These are phyloP conservation scores for Phortica variegata DNA, from an alignment of 1,140 invertebrate species.

Conservation along the genomic window DNA sequence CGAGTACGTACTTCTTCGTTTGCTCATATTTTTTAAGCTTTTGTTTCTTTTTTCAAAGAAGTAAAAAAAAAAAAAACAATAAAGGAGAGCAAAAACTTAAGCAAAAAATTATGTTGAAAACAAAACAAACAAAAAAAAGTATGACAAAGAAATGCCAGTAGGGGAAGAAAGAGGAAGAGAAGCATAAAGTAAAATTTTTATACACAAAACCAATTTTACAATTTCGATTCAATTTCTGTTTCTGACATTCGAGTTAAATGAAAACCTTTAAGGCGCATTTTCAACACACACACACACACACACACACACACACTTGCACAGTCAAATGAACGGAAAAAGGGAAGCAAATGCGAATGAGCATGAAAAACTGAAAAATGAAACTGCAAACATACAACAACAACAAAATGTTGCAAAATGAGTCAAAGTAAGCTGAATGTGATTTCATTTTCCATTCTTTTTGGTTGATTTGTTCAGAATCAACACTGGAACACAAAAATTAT, in stretches of 20 bases:
- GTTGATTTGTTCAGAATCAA: conserved; percentile 14
- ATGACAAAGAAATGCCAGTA: conserved; percentile 6
- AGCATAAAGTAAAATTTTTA: not conserved
- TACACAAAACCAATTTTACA: conserved; percentile 51
- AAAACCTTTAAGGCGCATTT: conserved; percentile 53
- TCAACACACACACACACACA: not conserved
- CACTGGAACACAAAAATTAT: conserved; percentile 2
- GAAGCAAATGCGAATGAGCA: too few relatives aligned
- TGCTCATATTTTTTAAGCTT: conserved; percentile 13
- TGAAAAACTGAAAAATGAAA: too few relatives aligned
- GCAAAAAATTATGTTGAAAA: too few relatives aligned
- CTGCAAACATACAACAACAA: too few relatives aligned
- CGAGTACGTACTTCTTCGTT: conserved; percentile 20
- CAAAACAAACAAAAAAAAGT: conserved; percentile 15
- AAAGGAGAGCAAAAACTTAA: conserved; percentile 7
- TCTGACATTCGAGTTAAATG: conserved; percentile 54
- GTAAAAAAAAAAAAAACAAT: conserved; percentile 13
- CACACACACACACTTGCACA: not conserved
- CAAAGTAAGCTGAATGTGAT: too few relatives aligned
- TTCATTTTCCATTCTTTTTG: not conserved
- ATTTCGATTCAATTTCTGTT: conserved; percentile 54
- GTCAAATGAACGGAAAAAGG: conserved; percentile 14
- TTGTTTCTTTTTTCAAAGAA: conserved; percentile 35
- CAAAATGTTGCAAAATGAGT: conserved; percentile 8
- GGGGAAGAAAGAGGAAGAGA: not conserved